These are phyloP conservation scores for Acanthaster planci DNA, from an alignment of 35 echinoderm and acorn worm species.

Conservation along the genomic window DNA sequence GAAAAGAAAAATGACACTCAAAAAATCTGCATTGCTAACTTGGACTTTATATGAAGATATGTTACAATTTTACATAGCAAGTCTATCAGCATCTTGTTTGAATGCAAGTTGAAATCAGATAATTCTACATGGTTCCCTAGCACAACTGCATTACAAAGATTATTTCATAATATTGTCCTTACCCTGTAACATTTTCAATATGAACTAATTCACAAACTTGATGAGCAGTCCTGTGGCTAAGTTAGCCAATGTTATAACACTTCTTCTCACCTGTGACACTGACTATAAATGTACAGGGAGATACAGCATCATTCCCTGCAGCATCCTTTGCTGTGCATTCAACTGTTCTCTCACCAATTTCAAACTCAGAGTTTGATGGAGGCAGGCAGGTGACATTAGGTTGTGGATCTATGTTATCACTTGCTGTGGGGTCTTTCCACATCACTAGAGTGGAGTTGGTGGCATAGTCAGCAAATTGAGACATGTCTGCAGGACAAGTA, in stretches of 20 bases:
- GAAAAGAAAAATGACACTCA: not conserved
- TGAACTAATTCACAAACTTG: too few relatives aligned
- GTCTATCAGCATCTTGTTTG: too few relatives aligned
- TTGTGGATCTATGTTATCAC: not conserved
- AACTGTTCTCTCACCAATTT: not conserved
- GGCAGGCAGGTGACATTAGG: not conserved
- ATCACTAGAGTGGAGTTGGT: not conserved
- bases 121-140: too few relatives aligned
- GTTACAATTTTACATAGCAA: too few relatives aligned
- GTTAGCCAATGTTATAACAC: not conserved
- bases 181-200: not conserved
- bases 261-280: not conserved
- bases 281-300: not conserved
- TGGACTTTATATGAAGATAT: too few relatives aligned
- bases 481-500: not conserved
- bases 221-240: too few relatives aligned
- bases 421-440: not conserved
- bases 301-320: not conserved
- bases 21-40: not conserved
- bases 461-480: not conserved
- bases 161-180: not conserved
- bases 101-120: too few relatives aligned
- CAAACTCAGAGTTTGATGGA: not conserved
- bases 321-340: not conserved
- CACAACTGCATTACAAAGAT: conserved; percentile 6